phyloP scores from a whole-genome alignment of 2,797 vertebrate genomes.

The Sebastes dallii region DNA sequence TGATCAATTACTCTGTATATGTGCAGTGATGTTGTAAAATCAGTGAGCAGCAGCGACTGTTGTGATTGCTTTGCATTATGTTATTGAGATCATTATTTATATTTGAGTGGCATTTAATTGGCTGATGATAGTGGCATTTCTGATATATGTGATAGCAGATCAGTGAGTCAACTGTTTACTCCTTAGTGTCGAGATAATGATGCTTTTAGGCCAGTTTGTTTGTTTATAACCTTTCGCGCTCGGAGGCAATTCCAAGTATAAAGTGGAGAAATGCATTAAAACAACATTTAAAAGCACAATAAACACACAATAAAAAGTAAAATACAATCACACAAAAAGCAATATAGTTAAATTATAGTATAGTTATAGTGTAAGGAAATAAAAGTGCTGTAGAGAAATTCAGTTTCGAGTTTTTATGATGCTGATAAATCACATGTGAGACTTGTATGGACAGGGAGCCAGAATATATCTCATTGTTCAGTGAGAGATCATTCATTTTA shows the following conservation, averaged over 20 bases:
- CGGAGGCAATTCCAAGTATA: neutral
- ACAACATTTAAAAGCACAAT: neutral
- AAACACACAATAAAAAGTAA: neutral
- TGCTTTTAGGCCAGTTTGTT: slow-evolving; percentile 3
- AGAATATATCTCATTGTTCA: neutral
- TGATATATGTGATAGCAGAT: slow-evolving; percentile 17
- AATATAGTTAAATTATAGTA: neutral
- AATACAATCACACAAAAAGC: neutral
- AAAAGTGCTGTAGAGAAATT: neutral
- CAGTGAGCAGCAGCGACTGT: slow-evolving; percentile 37
- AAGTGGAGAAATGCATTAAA: neutral
- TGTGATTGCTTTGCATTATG: slow-evolving; percentile 26
- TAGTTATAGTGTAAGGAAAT: neutral
- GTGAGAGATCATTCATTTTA: slow-evolving; percentile 11
- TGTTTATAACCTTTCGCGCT: slow-evolving; percentile 20
- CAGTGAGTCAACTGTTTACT: neutral
- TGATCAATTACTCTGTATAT: slow-evolving; percentile 47
- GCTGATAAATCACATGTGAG: neutral
- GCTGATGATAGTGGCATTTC: neutral
- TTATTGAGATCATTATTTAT: slow-evolving; percentile 34
- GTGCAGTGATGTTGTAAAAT: slow-evolving; percentile 39
- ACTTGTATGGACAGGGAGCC: neutral
- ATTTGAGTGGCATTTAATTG: slow-evolving; percentile 37
- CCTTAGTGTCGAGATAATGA: neutral
- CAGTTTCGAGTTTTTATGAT: neutral